Conservation (phyloP, 2,797 vertebrate genomes). For the Novumbra hubbsi region DNA sequence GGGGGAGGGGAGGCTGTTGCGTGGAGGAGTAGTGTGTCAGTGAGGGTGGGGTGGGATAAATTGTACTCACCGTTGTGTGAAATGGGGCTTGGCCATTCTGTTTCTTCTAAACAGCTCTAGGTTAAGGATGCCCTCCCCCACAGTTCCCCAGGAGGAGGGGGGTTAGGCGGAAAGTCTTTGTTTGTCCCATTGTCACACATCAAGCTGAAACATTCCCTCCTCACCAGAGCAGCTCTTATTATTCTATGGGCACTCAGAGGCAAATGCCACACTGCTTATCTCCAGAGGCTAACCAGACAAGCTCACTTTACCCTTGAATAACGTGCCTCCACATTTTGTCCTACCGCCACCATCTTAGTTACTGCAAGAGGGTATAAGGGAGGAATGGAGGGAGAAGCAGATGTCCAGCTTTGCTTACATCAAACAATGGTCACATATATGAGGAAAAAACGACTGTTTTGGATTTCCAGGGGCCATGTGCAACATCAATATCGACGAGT, state of each 20-base stretch:
- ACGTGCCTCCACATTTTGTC: constrained; percentile 40
- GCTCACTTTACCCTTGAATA: constrained; percentile 41
- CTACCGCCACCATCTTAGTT: constrained; percentile 43
- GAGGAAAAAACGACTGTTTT: neutral
- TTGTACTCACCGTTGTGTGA: constrained; percentile 72
- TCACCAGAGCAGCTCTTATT: neutral
- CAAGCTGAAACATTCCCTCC: constrained; percentile 50
- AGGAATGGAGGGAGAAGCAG: constrained; percentile 21
- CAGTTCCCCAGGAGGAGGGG: constrained; percentile 8
- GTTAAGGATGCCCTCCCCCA: constrained; percentile 52
- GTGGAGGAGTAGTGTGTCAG: constrained; percentile 30
- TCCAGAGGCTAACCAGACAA: constrained; percentile 27
- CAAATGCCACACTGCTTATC: constrained; percentile 15
- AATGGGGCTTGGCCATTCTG: constrained; percentile 65
- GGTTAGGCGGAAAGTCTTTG: constrained; percentile 21
- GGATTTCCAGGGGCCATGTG: constrained; percentile 85
- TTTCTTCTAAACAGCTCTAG: constrained; percentile 67
- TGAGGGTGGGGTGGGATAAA: constrained; percentile 56
- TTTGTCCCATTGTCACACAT: constrained; percentile 50
- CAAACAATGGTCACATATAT: constrained; percentile 12
- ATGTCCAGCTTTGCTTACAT: constrained; percentile 34
- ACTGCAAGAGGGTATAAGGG: constrained; percentile 37
- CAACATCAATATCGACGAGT: constrained; percentile 92
- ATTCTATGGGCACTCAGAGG: constrained; percentile 18
- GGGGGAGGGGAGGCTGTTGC: constrained; percentile 34